Evolutionary conservation across 1,140 invertebrate genomes (phyloP).

Genomic region (Metaphire vulgaris): DNA sequence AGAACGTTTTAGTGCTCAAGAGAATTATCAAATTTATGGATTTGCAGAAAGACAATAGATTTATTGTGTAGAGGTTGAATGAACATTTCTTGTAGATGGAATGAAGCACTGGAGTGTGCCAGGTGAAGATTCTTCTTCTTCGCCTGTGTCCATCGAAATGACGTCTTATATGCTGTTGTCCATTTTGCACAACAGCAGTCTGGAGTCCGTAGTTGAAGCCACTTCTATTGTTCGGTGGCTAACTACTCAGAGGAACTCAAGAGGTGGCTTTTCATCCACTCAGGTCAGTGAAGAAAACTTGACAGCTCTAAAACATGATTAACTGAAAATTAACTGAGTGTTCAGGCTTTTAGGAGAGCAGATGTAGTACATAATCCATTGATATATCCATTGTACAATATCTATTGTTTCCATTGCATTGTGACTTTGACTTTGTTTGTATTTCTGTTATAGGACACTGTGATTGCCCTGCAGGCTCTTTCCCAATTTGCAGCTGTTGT

Average conservation of each 20-base stretch:
- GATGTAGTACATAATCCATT: neutral
- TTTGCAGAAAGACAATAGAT: neutral
- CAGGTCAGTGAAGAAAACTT: conserved; percentile 19
- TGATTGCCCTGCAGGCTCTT: conserved; percentile 53
- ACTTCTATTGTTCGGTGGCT: neutral
- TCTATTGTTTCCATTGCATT: neutral
- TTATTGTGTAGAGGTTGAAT: neutral
- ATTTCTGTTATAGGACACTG: conserved; percentile 49
- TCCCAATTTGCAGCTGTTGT: conserved; percentile 43
- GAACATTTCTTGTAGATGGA: neutral
- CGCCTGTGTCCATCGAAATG: neutral
- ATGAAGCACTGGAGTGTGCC: neutral
- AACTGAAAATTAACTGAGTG: neutral
- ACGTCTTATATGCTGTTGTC: neutral
- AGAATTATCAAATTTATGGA: neutral
- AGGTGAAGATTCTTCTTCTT: neutral
- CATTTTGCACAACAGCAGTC: neutral
- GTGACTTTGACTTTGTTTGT: neutral
- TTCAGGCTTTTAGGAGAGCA: neutral
- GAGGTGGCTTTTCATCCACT: neutral
- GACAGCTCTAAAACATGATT: neutral
- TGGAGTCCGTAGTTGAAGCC: neutral
- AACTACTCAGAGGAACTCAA: neutral
- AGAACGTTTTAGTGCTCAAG: no score
- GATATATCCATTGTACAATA: neutral